phyloP scores from a whole-genome alignment of 2,888 invertebrate species.

The Ormyrus nitidulus region DNA sequence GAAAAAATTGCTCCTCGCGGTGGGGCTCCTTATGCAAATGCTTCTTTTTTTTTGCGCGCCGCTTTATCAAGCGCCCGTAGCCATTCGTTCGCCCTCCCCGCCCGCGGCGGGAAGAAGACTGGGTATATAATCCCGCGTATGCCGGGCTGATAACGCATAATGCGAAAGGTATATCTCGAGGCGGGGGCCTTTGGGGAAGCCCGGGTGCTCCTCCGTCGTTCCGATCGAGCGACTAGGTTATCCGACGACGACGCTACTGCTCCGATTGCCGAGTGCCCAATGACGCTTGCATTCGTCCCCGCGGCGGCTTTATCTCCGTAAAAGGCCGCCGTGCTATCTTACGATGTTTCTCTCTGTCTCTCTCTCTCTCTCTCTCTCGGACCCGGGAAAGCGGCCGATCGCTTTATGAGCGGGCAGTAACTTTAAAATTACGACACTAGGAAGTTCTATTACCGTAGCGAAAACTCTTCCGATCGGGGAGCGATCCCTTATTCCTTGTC shows the following conservation, averaged over 20 bases:
- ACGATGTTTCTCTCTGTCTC: background rate
- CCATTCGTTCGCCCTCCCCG: constrained; percentile 26
- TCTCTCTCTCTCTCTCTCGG: background rate
- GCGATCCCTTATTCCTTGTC: constrained; percentile 45
- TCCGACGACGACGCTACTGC: constrained; percentile 50
- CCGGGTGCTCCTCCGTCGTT: constrained; percentile 28
- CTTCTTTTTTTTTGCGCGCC: constrained; percentile 24
- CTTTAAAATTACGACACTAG: constrained; percentile 56
- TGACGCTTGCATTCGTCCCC: constrained; percentile 24
- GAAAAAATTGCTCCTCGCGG: constrained; percentile 33
- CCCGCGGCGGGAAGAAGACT: background rate
- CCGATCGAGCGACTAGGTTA: constrained; percentile 49
- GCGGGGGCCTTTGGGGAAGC: background rate
- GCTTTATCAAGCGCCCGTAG: constrained; percentile 54
- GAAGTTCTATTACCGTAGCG: constrained; percentile 54
- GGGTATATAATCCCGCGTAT: constrained; percentile 10
- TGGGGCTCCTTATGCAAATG: constrained; percentile 53
- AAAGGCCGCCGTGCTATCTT: constrained; percentile 22
- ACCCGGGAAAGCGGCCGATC: background rate
- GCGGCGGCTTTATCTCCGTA: constrained; percentile 28
- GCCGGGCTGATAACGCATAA: constrained; percentile 45
- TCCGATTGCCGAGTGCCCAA: constrained; percentile 16
- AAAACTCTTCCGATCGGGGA: constrained; percentile 51
- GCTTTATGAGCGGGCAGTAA: constrained; percentile 56
- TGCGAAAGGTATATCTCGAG: constrained; percentile 34